These are phyloP conservation scores for Tipula confusa DNA, from an alignment of 2,888 invertebrate genomes.

Conservation along the genomic window DNA sequence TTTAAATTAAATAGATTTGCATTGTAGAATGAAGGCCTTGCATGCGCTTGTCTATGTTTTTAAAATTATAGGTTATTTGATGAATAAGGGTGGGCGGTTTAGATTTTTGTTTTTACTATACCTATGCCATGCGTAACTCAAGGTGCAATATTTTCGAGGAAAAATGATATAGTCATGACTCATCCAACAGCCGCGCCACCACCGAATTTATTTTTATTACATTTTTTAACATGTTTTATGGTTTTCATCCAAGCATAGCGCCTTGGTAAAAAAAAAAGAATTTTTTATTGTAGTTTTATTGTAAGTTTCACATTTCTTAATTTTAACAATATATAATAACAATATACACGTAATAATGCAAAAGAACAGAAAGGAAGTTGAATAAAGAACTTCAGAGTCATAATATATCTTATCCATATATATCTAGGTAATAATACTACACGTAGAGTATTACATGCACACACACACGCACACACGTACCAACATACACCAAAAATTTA, in stretches of 20 bases:
- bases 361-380: not conserved
- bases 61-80: not conserved
- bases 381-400: not conserved
- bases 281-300: not conserved
- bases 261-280: not conserved
- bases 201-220: not conserved
- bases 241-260: not conserved
- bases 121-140: not conserved
- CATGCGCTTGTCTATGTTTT: not conserved
- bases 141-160: not conserved
- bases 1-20: not conserved
- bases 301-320: not conserved
- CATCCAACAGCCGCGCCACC: not conserved
- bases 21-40: not conserved
- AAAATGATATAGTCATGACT: not conserved
- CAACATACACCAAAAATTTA: not conserved
- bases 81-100: not conserved
- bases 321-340: not conserved
- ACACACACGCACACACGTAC: not conserved
- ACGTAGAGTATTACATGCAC: not conserved
- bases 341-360: not conserved
- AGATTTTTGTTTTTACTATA: not conserved
- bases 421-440: not conserved
- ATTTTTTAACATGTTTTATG: not conserved
- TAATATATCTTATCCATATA: not conserved